These are phyloP conservation scores for Anomalospiza imberbis DNA, from an alignment of 2,797 vertebrate genomes.

Conservation along the genomic window DNA sequence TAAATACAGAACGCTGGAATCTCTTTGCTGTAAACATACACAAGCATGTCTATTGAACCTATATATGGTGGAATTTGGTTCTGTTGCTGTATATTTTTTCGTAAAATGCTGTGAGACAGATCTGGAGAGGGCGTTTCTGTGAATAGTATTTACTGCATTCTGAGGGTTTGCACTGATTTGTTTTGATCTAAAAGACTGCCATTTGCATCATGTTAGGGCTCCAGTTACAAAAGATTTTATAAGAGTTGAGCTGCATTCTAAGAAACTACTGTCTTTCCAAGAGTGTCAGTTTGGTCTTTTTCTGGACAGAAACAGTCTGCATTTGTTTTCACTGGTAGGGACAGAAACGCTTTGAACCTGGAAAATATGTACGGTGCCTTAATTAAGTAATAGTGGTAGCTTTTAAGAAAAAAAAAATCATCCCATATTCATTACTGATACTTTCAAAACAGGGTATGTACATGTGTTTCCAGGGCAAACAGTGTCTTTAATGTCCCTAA, in stretches of 20 bases:
- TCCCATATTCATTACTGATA: not conserved
- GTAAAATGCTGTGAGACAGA: conserved; percentile 26
- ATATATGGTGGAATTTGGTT: conserved; percentile 32
- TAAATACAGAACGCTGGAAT: conserved; percentile 11
- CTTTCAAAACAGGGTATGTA: not conserved
- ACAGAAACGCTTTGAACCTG: not conserved
- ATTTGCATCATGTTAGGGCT: conserved; percentile 43
- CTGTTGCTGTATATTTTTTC: conserved; percentile 26
- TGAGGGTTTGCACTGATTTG: conserved; percentile 38
- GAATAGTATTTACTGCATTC: conserved; percentile 30
- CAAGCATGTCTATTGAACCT: conserved; percentile 25
- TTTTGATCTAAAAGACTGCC: conserved; percentile 55
- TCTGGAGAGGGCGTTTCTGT: conserved; percentile 20
- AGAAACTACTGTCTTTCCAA: not conserved
- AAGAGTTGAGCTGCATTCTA: not conserved
- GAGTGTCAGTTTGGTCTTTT: not conserved
- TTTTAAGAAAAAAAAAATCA: not conserved
- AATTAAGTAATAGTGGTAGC: not conserved
- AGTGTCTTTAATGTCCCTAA: not conserved
- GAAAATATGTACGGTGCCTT: not conserved
- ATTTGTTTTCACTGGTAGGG: not conserved
- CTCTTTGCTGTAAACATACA: conserved; percentile 2
- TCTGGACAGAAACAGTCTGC: not conserved
- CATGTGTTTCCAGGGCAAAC: not conserved
- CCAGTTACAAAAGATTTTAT: conserved; percentile 26